Percentiles rank a stretch among this genome's conserved stretches.
Conservation (phyloP, 2,888 invertebrate genomes). For the Keiferia lycopersicella region DNA sequence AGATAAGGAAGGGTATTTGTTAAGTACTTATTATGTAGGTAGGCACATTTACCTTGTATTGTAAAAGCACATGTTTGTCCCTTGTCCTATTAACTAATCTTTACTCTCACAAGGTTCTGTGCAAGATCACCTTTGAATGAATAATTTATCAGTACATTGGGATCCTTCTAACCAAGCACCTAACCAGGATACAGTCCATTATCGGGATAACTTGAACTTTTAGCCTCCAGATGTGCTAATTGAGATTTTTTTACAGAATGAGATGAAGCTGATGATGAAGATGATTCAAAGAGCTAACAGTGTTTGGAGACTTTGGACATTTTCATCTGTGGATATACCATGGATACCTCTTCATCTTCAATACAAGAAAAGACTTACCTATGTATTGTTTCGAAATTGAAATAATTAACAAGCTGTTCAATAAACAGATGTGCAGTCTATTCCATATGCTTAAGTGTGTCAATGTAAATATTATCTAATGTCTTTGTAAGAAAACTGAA, state of each 20-base stretch:
- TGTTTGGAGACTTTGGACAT: background rate
- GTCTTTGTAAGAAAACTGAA: background rate
- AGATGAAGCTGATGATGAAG: conserved; percentile 18
- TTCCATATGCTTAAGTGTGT: too few species aligned
- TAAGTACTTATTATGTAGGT: too few species aligned
- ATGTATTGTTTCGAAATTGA: background rate
- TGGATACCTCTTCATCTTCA: background rate
- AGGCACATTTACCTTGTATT: background rate
- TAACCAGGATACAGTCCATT: background rate
- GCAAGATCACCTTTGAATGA: background rate
- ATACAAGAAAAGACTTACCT: background rate
- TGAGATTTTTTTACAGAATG: conserved; percentile 24
- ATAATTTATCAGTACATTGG: background rate
- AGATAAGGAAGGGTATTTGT: background rate
- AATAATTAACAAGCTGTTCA: too few species aligned
- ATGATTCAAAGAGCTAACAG: conserved; percentile 11
- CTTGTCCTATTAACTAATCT: background rate
- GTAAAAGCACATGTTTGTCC: background rate
- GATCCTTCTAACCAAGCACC: background rate
- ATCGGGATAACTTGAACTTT: background rate
- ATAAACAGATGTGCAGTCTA: too few species aligned
- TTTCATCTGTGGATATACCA: background rate
- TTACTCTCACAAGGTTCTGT: background rate
- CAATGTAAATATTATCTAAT: too few species aligned
- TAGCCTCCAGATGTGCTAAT: background rate